A percentile compares a stretch with the other conserved stretches of the same genome.
Evolutionary conservation across 2,797 vertebrate species (phyloP).

Genomic region (Prionace glauca): DNA sequence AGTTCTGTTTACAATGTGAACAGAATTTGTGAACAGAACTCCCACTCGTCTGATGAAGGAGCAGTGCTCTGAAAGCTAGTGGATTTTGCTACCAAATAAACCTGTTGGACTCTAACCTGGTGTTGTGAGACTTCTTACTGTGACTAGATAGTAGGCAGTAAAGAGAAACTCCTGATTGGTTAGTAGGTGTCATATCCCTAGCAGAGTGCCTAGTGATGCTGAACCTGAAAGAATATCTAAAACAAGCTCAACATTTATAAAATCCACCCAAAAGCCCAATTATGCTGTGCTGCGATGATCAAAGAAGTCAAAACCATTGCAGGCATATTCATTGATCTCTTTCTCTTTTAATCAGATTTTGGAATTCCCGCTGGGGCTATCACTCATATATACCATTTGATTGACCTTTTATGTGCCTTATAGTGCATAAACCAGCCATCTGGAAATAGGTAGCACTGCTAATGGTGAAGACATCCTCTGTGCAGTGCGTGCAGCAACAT

Average conservation of each 20-base stretch:
- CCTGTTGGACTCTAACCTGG: too few relatives aligned
- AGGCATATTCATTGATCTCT: not conserved
- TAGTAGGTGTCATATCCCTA: not conserved
- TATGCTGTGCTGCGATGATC: not conserved
- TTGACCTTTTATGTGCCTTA: not conserved
- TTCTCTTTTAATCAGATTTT: not conserved
- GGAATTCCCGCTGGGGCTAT: not conserved
- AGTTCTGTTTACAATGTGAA: too few relatives aligned
- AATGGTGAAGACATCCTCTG: not conserved
- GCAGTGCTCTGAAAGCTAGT: too few relatives aligned
- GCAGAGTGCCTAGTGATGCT: not conserved
- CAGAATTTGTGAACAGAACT: too few relatives aligned
- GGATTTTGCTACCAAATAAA: too few relatives aligned
- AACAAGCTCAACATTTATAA: not conserved
- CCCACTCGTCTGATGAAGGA: too few relatives aligned
- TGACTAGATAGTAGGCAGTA: not conserved
- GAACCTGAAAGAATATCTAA: not conserved
- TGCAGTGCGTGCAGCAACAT: not conserved
- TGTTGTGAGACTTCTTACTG: too few relatives aligned
- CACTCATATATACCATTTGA: not conserved
- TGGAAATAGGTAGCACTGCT: not conserved
- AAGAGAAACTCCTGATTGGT: not conserved
- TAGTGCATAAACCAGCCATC: not conserved
- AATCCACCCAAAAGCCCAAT: not conserved
- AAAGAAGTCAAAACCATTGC: not conserved